Evolutionary conservation across 2,113 vertebrate genomes (phyloP).

Genomic region (Craseonycteris thonglongyai): DNA sequence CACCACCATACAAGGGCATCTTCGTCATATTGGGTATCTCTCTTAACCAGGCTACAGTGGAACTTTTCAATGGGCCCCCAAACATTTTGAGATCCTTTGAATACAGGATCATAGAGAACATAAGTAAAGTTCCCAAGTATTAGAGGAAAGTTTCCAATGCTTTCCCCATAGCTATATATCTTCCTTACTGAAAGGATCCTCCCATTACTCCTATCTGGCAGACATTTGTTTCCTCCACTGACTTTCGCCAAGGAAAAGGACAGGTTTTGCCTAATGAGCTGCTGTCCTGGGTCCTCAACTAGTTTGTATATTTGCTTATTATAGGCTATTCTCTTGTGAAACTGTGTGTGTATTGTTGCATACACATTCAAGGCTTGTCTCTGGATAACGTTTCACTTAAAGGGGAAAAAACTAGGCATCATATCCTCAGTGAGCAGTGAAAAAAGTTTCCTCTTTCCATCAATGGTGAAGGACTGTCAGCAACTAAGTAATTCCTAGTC

Average conservation of each 20-base stretch:
- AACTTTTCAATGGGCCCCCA: not conserved
- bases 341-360: rapidly evolving
- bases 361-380: not conserved
- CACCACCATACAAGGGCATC: not conserved
- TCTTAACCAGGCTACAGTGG: not conserved
- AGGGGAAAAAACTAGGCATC: not conserved
- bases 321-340: not conserved
- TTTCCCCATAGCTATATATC: rapidly evolving
- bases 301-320: too few species aligned
- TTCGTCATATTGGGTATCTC: not conserved
- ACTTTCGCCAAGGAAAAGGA: not conserved
- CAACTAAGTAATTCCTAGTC: conserved; percentile 41
- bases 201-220: not conserved
- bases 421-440: not conserved
- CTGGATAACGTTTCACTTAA: not conserved
- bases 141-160: not conserved
- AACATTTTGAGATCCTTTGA: not conserved
- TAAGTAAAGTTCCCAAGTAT: not conserved
- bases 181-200: not conserved
- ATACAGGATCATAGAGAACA: not conserved
- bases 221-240: not conserved
- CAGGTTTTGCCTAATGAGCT: not conserved
- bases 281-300: not conserved
- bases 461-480: not conserved
- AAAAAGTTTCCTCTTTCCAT: not conserved